Conservation (phyloP, 2,113 vertebrate genomes). For the Melanostigma gelatinosum region DNA sequence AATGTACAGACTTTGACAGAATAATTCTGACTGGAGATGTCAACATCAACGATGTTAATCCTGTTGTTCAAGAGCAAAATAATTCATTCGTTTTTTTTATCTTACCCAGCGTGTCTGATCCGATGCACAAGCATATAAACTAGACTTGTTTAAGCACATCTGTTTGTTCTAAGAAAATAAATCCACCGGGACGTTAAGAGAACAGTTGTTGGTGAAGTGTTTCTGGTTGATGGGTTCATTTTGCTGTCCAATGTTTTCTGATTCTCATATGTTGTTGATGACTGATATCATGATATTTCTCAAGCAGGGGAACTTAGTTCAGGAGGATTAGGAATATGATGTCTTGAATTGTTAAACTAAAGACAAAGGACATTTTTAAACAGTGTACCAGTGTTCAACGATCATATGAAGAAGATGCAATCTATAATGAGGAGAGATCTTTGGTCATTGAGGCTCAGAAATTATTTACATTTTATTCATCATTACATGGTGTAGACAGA, state of each 20-base stretch:
- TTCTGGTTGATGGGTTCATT: not conserved
- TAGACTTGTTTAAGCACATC: not conserved
- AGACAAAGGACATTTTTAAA: not conserved
- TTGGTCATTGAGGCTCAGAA: not conserved
- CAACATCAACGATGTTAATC: slow-evolving; percentile 40
- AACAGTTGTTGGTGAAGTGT: not conserved
- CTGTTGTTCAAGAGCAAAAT: slow-evolving; percentile 31
- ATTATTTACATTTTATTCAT: not conserved
- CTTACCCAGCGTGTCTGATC: slow-evolving; percentile 9
- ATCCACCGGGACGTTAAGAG: not conserved
- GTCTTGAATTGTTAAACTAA: not conserved
- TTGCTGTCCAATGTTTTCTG: not conserved
- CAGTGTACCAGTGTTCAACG: not conserved
- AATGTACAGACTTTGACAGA: slow-evolving; percentile 24
- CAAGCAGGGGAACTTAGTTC: not conserved
- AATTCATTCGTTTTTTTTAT: slow-evolving; percentile 28
- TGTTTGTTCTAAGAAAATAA: not conserved
- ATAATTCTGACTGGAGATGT: slow-evolving; percentile 18
- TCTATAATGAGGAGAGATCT: not conserved
- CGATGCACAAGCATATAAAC: not conserved
- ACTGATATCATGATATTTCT: not conserved
- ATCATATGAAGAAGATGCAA: not conserved
- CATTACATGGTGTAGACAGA: not conserved
- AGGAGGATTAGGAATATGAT: not conserved
- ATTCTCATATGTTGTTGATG: not conserved